phyloP scores from a whole-genome alignment of 2,797 vertebrate species.

The Pangasius mekongensis region DNA sequence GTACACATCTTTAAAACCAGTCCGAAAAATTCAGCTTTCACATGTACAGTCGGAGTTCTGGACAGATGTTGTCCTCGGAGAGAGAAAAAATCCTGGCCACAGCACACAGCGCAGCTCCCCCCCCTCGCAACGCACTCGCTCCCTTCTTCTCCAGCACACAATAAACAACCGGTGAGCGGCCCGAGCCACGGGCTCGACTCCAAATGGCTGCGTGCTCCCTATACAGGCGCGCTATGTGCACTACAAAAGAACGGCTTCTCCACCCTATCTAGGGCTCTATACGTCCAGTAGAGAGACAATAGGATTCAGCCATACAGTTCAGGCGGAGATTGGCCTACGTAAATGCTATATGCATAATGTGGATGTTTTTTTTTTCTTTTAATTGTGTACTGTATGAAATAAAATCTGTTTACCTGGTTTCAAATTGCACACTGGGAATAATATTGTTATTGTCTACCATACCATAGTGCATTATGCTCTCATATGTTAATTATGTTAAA shows the following conservation, averaged over 20 bases:
- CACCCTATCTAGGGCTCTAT: background rate
- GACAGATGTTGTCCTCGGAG: constrained; percentile 48
- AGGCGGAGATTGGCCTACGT: background rate
- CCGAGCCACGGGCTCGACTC: background rate
- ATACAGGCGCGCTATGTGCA: background rate
- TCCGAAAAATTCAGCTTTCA: background rate
- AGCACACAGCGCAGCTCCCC: background rate
- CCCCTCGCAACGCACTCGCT: background rate
- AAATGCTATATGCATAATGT: background rate
- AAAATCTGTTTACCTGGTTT: background rate
- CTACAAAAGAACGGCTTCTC: too few relatives aligned
- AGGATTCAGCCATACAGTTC: background rate
- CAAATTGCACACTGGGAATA: background rate
- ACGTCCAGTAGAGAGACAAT: background rate
- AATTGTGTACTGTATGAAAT: background rate
- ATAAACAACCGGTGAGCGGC: background rate
- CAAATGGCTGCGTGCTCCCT: background rate
- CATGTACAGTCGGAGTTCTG: constrained; percentile 8
- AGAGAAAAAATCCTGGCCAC: constrained; percentile 1
- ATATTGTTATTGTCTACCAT: background rate
- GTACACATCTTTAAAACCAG: constrained; percentile 67
- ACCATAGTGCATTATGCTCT: background rate
- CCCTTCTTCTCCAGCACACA: background rate
- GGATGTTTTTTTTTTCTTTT: background rate
- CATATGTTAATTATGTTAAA: background rate